Conservation (phyloP, 2,888 invertebrate genomes). For the Pristionchus arcanus region DNA sequence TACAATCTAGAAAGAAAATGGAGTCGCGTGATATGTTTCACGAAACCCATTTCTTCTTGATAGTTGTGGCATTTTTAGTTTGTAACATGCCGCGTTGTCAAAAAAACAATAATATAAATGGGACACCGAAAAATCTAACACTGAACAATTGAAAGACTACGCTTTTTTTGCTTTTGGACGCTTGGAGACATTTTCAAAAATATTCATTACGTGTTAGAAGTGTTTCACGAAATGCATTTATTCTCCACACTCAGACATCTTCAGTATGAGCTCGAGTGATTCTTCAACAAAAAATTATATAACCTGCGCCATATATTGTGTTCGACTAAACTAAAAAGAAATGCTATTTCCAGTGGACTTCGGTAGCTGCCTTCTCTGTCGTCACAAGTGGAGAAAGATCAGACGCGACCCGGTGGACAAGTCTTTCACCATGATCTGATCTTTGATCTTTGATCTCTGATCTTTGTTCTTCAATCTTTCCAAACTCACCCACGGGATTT, state of each 20-base stretch:
- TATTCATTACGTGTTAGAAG: no score
- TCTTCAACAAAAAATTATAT: neutral
- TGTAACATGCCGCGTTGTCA: no score
- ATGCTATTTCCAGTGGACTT: constrained; percentile 15
- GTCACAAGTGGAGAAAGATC: constrained; percentile 44
- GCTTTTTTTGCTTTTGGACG: no score
- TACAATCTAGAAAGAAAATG: no score
- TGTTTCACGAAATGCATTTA: neutral
- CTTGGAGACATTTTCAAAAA: no score
- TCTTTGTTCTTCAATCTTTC: constrained; percentile 17
- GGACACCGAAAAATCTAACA: no score
- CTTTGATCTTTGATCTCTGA: constrained; percentile 38
- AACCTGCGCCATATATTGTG: neutral
- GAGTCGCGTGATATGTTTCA: no score
- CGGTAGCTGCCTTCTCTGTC: constrained; percentile 34
- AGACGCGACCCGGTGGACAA: constrained; percentile 7
- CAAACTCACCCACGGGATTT: neutral
- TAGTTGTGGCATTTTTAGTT: no score
- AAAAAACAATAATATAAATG: no score
- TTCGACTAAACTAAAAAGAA: neutral
- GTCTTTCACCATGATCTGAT: constrained; percentile 36
- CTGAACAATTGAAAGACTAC: no score
- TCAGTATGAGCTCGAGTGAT: neutral
- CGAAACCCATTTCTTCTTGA: no score
- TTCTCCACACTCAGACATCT: neutral